phyloP scores from a whole-genome alignment of 2,113 vertebrate genomes.

The Aptenodytes patagonicus region DNA sequence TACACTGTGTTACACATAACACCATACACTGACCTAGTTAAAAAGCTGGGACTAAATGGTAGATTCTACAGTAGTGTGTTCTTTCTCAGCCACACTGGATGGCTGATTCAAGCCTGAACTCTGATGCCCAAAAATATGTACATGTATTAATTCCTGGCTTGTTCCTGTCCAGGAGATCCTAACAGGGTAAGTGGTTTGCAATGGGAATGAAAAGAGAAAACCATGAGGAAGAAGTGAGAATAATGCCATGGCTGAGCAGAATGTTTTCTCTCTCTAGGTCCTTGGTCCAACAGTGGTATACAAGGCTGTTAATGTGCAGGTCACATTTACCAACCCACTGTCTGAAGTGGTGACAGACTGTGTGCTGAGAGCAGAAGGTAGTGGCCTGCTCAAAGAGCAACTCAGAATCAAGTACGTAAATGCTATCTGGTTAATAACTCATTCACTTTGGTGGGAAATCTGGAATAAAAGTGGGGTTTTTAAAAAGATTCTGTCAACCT shows the following conservation, averaged over 20 bases:
- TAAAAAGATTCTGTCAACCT: neutral
- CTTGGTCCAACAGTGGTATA: constrained; percentile 8
- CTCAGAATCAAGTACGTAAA: constrained; percentile 14
- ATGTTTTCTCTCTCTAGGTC: neutral
- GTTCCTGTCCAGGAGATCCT: neutral
- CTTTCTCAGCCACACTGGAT: neutral
- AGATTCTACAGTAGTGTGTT: neutral
- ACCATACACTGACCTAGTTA: neutral
- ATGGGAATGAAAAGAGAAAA: neutral
- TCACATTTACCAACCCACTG: constrained; percentile 45
- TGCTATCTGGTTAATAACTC: neutral
- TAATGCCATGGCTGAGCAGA: neutral
- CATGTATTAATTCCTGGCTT: neutral
- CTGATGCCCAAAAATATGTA: neutral
- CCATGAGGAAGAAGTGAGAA: neutral
- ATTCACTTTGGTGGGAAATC: neutral
- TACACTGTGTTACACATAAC: neutral
- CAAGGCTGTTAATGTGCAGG: constrained; percentile 1
- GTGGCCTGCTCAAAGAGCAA: constrained; percentile 36
- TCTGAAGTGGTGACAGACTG: constrained; percentile 1
- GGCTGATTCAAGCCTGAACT: neutral
- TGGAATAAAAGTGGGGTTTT: neutral
- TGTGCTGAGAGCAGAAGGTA: constrained; percentile 67
- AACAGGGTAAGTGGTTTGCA: neutral
- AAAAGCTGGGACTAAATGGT: neutral